These are phyloP conservation scores for Vannuccia rotundouncinata DNA, from an alignment of 2,888 invertebrate species.

Conservation along the genomic window DNA sequence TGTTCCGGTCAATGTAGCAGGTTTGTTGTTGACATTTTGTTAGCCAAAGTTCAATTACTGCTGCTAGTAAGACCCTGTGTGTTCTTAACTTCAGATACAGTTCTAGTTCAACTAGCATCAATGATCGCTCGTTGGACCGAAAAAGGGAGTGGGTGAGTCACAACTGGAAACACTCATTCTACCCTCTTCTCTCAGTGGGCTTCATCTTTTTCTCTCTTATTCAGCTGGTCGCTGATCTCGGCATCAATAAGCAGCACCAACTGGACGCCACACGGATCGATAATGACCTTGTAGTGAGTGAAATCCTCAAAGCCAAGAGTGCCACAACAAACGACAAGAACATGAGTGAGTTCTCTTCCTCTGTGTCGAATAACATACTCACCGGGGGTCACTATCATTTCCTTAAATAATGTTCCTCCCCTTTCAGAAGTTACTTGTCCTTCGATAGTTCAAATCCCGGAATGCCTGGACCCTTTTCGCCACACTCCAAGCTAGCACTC, in stretches of 20 bases:
- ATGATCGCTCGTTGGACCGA: background rate
- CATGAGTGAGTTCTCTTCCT: background rate
- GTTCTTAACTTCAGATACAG: background rate
- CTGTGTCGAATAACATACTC: too few relatives aligned
- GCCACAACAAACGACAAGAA: background rate
- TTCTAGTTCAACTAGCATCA: slow-evolving; percentile 4
- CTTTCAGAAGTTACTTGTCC: too few relatives aligned
- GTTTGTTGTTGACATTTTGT: too few relatives aligned
- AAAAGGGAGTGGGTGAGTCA: slow-evolving; percentile 9
- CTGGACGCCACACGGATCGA: background rate
- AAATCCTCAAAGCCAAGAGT: slow-evolving; percentile 1
- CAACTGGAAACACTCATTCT: too few relatives aligned
- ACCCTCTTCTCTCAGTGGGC: too few relatives aligned
- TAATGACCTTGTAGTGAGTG: slow-evolving; percentile 7
- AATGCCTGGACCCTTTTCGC: too few relatives aligned
- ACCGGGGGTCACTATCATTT: too few relatives aligned
- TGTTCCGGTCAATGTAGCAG: slow-evolving; percentile 2
- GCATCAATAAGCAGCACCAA: background rate
- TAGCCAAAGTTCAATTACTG: background rate
- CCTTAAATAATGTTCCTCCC: too few relatives aligned
- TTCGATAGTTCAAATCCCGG: too few relatives aligned
- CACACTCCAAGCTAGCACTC: too few relatives aligned
- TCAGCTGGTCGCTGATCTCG: background rate
- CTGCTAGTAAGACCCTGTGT: background rate
- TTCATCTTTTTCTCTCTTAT: background rate